Conservation (phyloP, 2,113 vertebrate genomes). For the Lutjanus erythropterus region DNA sequence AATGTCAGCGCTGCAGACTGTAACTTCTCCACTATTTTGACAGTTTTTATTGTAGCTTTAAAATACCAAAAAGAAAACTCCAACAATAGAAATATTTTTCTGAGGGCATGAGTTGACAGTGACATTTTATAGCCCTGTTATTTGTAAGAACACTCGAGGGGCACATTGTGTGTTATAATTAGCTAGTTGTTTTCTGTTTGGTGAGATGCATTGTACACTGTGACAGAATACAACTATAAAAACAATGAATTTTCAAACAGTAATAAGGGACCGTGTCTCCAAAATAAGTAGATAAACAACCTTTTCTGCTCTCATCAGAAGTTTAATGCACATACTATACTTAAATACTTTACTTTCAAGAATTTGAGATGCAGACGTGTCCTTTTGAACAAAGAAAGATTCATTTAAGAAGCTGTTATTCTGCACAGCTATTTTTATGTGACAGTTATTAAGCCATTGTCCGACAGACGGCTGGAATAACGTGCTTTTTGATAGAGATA, state of each 20-base stretch:
- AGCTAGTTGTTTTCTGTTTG: slow-evolving; percentile 47
- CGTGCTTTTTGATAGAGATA: background rate
- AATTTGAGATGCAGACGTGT: background rate
- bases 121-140: slow-evolving; percentile 47
- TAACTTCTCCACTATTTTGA: slow-evolving; percentile 45
- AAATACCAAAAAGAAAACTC: slow-evolving; percentile 16
- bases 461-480: background rate
- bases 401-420: background rate
- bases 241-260: slow-evolving; percentile 26
- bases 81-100: slow-evolving; percentile 27
- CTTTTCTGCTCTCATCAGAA: slow-evolving; percentile 2
- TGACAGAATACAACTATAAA: slow-evolving; percentile 4
- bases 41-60: slow-evolving; percentile 32
- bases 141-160: slow-evolving; percentile 59
- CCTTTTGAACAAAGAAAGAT: background rate
- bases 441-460: background rate
- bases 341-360: background rate
- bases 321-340: background rate
- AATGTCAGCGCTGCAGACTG: background rate
- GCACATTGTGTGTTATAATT: slow-evolving; percentile 61
- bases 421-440: background rate
- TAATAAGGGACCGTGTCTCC: background rate
- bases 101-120: slow-evolving; percentile 23
- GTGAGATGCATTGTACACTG: slow-evolving; percentile 42
- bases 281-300: slow-evolving; percentile 3